These are phyloP conservation scores for Meliscaeva auricollis DNA, from an alignment of 2,888 invertebrate species.

Conservation along the genomic window DNA sequence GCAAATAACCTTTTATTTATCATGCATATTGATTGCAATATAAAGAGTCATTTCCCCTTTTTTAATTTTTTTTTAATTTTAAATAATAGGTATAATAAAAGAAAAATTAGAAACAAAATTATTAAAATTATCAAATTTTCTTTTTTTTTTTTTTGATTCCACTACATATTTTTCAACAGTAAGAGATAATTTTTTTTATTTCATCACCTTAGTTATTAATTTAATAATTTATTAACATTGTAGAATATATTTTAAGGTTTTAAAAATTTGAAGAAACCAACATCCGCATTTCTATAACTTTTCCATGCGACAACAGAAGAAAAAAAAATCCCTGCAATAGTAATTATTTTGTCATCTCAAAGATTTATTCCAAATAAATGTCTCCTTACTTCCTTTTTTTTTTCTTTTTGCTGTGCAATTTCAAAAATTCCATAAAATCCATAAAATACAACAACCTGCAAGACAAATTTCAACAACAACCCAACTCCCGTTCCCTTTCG, in stretches of 20 bases:
- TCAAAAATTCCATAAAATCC: constrained; percentile 58
- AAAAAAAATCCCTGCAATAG: constrained; percentile 26
- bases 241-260: not conserved
- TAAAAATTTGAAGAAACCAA: not conserved
- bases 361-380: constrained; percentile 73
- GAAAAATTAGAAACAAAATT: too few species aligned
- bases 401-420: constrained; percentile 44
- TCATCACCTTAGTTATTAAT: too few species aligned
- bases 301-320: not conserved
- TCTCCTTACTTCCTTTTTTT: not conserved
- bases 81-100: too few species aligned
- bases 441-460: constrained; percentile 68
- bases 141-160: too few species aligned
- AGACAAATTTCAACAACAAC: constrained; percentile 21
- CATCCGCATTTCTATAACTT: constrained; percentile 41
- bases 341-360: constrained; percentile 66
- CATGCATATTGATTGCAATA: too few species aligned
- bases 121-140: too few species aligned
- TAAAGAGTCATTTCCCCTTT: too few species aligned
- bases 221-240: not conserved
- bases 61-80: too few species aligned
- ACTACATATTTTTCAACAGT: too few species aligned
- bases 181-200: too few species aligned
- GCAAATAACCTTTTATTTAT: too few species aligned
- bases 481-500: constrained; percentile 18